Evolutionary conservation across 2,888 invertebrate species (phyloP).

Genomic region (Drosophila putrida): DNA sequence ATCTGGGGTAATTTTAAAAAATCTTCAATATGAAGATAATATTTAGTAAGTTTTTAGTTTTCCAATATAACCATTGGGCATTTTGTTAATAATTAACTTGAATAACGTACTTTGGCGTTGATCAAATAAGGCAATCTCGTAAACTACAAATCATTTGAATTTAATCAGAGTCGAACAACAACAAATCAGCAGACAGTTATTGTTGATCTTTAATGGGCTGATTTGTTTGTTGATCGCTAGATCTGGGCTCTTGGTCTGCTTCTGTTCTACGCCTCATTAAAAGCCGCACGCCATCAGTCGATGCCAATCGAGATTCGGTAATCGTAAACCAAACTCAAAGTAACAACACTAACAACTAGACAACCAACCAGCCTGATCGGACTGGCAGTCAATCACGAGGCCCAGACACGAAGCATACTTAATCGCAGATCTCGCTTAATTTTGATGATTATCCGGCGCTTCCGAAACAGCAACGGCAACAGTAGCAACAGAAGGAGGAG

Average conservation of each 20-base stretch:
- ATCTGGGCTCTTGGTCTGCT: slow-evolving; percentile 21
- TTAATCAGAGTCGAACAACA: slow-evolving; percentile 2
- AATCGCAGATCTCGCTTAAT: slow-evolving; percentile 69
- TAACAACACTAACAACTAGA: slow-evolving; percentile 9
- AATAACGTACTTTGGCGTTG: too few relatives aligned
- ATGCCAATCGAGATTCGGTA: slow-evolving; percentile 53
- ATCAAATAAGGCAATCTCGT: background rate
- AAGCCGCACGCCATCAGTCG: slow-evolving; percentile 27
- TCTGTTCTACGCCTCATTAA: slow-evolving; percentile 47
- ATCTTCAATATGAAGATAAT: too few relatives aligned
- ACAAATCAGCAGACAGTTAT: slow-evolving; percentile 23
- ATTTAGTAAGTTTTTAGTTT: too few relatives aligned
- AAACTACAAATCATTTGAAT: background rate
- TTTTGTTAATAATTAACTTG: too few relatives aligned
- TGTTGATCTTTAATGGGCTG: slow-evolving; percentile 1
- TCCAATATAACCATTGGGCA: too few relatives aligned
- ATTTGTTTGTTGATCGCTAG: slow-evolving; percentile 3
- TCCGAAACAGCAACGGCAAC: slow-evolving; percentile 53
- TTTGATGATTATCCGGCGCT: slow-evolving; percentile 73
- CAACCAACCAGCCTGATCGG: slow-evolving; percentile 1
- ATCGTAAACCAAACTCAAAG: slow-evolving; percentile 28
- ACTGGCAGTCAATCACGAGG: slow-evolving; percentile 58
- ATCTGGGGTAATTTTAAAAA: too few relatives aligned
- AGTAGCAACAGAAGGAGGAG: background rate
- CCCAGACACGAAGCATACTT: slow-evolving; percentile 40